Conservation (phyloP, 1,140 invertebrate species). For the Drosophila tropicalis region DNA sequence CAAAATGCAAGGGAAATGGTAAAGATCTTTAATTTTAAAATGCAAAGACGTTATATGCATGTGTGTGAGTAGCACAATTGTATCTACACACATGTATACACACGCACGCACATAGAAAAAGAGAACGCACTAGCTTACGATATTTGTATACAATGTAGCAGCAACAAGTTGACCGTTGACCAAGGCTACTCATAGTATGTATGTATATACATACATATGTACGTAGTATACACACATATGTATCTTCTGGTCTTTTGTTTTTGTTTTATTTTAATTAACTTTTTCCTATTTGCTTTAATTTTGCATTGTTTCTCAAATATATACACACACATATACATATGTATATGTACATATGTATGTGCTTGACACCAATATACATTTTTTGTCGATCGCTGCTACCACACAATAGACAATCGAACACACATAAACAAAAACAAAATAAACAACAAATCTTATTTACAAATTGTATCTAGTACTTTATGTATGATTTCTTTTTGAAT, state of each 20-base stretch:
- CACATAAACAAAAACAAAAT: background rate
- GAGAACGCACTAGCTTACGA: background rate
- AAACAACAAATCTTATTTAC: background rate
- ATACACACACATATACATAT: background rate
- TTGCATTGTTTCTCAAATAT: constrained; percentile 1
- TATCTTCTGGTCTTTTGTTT: background rate
- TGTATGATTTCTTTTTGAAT: background rate
- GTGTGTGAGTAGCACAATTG: background rate
- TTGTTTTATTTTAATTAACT: constrained; percentile 16
- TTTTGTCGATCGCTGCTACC: background rate
- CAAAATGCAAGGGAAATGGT: background rate
- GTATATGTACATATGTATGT: background rate
- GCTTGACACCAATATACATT: constrained; percentile 2
- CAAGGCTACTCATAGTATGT: background rate
- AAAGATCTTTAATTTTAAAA: constrained; percentile 2
- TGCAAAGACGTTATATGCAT: background rate
- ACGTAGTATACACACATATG: too few species aligned
- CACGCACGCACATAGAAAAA: background rate
- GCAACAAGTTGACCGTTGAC: constrained; percentile 22
- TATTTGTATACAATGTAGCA: constrained; percentile 7
- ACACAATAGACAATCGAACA: background rate
- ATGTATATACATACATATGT: too few species aligned
- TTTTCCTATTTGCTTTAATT: constrained; percentile 7
- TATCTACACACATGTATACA: background rate
- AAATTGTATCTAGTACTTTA: background rate